Conservation (phyloP, 2,113 vertebrate species). For the Brachyhypopomus gauderio region DNA sequence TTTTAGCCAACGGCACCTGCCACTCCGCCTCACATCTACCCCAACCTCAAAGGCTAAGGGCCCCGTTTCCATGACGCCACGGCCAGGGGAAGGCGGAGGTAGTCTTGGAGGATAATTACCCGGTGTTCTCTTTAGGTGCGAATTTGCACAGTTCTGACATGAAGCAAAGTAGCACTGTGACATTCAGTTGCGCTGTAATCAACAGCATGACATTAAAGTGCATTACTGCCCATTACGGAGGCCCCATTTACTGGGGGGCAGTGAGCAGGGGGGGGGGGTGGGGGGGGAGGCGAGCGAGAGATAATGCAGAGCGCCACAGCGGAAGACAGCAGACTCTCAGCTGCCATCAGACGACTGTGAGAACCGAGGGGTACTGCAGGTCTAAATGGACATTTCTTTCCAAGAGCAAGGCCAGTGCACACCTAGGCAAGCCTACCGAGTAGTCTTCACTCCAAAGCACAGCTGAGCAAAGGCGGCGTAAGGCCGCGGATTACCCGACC, state of each 20-base stretch:
- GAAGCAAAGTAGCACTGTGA: slow-evolving; percentile 45
- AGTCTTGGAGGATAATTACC: slow-evolving; percentile 50
- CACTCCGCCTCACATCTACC: slow-evolving; percentile 24
- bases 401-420: slow-evolving; percentile 14
- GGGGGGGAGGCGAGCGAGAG: slow-evolving; percentile 1
- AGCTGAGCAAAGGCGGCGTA: not conserved
- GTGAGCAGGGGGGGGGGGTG: slow-evolving; percentile 29
- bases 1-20: not conserved
- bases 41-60: slow-evolving; percentile 42
- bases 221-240: slow-evolving; percentile 56
- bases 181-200: slow-evolving; percentile 55
- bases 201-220: slow-evolving; percentile 54
- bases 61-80: slow-evolving; percentile 36
- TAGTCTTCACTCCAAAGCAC: not conserved
- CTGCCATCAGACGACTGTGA: slow-evolving; percentile 16
- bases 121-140: slow-evolving; percentile 42
- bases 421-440: not conserved
- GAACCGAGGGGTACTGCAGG: slow-evolving; percentile 15
- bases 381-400: slow-evolving; percentile 4
- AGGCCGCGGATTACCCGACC: not conserved
- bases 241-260: slow-evolving; percentile 43
- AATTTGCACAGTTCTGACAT: slow-evolving; percentile 48
- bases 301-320: slow-evolving; percentile 14
- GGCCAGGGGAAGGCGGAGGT: slow-evolving; percentile 21
- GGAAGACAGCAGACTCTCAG: slow-evolving; percentile 30